Conservation (phyloP, 1,140 invertebrate species). For the Asobara japonica region DNA sequence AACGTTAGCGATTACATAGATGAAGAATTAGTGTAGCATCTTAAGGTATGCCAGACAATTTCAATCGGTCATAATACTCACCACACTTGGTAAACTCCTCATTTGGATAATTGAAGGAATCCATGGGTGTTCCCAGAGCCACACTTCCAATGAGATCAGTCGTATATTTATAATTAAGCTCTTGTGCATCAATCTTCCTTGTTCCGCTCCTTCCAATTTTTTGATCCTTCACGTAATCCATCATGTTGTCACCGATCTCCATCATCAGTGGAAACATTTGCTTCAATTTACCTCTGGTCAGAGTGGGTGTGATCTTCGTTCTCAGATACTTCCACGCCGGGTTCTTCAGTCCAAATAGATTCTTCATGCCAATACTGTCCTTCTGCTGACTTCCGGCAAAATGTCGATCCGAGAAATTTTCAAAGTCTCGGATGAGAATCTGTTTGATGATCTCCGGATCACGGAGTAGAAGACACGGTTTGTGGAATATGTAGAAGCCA, state of each 20-base stretch:
- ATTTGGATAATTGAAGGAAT: constrained; percentile 57
- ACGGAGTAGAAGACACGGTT: constrained; percentile 38
- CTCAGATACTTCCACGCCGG: constrained; percentile 49
- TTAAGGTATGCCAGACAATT: neutral
- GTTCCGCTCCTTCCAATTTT: neutral
- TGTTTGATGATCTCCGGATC: constrained; percentile 41
- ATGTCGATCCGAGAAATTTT: constrained; percentile 17
- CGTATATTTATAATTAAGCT: constrained; percentile 58
- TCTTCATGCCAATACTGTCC: constrained; percentile 42
- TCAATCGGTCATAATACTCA: constrained; percentile 20
- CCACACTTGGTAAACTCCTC: constrained; percentile 54
- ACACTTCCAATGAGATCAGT: constrained; percentile 67
- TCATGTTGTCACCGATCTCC: constrained; percentile 48
- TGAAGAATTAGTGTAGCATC: neutral
- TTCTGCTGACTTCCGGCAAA: constrained; percentile 29
- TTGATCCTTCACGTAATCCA: constrained; percentile 36
- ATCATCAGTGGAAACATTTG: constrained; percentile 62
- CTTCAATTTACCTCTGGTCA: constrained; percentile 66
- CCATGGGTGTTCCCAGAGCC: constrained; percentile 65
- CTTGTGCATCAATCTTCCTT: constrained; percentile 42
- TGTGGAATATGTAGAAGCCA: constrained; percentile 25
- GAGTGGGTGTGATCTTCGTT: constrained; percentile 63
- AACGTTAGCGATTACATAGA: neutral
- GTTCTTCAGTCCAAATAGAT: constrained; percentile 49
- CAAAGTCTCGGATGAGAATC: constrained; percentile 40